Conservation (phyloP, 1,140 invertebrate genomes). For the Drosophila nigromelanica region DNA sequence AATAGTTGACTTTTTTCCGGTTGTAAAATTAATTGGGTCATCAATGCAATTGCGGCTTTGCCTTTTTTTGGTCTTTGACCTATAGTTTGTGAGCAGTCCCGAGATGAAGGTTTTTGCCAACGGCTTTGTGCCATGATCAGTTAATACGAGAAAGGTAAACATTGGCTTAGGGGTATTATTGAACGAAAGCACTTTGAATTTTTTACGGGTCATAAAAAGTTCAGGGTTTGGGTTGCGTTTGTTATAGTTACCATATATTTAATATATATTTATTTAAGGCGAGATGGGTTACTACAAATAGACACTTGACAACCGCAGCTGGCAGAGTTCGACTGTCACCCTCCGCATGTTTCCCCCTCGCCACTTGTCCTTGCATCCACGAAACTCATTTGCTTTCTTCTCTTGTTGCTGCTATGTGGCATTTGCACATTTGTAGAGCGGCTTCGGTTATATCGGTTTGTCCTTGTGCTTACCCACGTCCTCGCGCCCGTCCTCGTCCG, state of each 20-base stretch:
- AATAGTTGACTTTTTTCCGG: conserved; percentile 10
- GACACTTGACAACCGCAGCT: conserved; percentile 32
- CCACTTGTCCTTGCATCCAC: conserved; percentile 4
- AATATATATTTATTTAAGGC: conserved; percentile 33
- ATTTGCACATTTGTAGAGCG: conserved; percentile 44
- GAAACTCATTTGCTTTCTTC: conserved; percentile 35
- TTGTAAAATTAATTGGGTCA: conserved; percentile 72
- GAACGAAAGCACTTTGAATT: conserved; percentile 22
- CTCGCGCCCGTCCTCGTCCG: conserved; percentile 32
- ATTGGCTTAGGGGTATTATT: conserved; percentile 49
- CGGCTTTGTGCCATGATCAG: conserved; percentile 69
- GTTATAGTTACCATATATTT: neutral
- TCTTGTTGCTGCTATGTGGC: conserved; percentile 21
- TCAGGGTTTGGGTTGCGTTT: neutral
- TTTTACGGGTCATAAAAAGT: conserved; percentile 19
- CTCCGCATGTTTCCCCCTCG: neutral
- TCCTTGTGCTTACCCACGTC: conserved; percentile 12
- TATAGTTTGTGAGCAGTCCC: conserved; percentile 36
- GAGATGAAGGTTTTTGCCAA: conserved; percentile 52
- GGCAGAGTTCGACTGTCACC: conserved; percentile 3
- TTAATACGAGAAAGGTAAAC: conserved; percentile 68
- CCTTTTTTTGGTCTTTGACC: conserved; percentile 38
- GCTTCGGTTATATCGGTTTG: neutral
- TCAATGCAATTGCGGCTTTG: conserved; percentile 45
- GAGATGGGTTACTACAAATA: conserved; percentile 34